Evolutionary conservation across 2,888 invertebrate species (phyloP).

Genomic region (Sarcophaga variegata): DNA sequence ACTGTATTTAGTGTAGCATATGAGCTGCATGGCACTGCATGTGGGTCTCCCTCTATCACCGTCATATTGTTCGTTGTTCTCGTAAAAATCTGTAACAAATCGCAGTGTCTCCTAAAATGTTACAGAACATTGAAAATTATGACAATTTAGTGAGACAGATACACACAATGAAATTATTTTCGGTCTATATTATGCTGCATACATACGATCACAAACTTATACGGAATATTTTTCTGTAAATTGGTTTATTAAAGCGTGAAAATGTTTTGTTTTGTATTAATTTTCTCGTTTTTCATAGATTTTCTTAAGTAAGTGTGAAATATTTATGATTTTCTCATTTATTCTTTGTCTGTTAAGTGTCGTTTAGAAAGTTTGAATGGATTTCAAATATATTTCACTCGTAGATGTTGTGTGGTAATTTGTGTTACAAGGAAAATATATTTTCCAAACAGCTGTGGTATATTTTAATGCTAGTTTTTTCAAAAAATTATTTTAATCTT

Average conservation of each 20-base stretch:
- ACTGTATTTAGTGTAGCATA: background rate
- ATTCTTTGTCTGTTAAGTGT: constrained; percentile 40
- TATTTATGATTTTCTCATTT: constrained; percentile 54
- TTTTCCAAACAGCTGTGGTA: constrained; percentile 47
- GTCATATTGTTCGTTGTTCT: constrained; percentile 20
- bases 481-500: no score
- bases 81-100: constrained; percentile 54
- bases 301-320: constrained; percentile 68
- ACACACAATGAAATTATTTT: constrained; percentile 55
- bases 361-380: constrained; percentile 40
- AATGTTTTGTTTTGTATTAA: constrained; percentile 65
- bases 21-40: background rate
- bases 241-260: constrained; percentile 65
- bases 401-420: constrained; percentile 4
- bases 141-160: constrained; percentile 63
- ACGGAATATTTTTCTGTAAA: constrained; percentile 53
- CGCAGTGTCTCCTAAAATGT: constrained; percentile 63
- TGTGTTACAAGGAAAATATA: constrained; percentile 18
- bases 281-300: constrained; percentile 25
- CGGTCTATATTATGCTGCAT: constrained; percentile 20
- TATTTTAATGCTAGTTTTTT: background rate
- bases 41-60: background rate
- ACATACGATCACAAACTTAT: no score
- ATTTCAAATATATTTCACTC: constrained; percentile 38
- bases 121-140: constrained; percentile 70